phyloP scores from a whole-genome alignment of 1,140 invertebrate species.

The Medauroidea extradentata region DNA sequence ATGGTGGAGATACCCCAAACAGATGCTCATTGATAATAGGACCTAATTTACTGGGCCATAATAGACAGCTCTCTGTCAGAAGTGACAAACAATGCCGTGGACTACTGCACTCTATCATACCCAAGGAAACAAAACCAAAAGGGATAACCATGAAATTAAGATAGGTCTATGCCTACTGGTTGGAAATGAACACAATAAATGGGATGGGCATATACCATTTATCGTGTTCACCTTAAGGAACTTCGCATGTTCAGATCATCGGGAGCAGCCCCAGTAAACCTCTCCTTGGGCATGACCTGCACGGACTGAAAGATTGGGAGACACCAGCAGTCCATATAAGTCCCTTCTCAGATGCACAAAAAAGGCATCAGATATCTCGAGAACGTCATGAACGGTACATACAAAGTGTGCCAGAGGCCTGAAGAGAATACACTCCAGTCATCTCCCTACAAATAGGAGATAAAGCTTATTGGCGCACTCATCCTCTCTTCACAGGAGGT shows the following conservation, averaged over 20 bases:
- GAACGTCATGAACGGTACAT: too few species aligned
- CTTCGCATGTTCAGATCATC: constrained; percentile 17
- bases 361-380: too few species aligned
- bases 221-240: constrained; percentile 17
- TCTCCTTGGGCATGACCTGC: constrained; percentile 7
- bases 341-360: too few species aligned
- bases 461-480: too few species aligned
- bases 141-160: constrained; percentile 28
- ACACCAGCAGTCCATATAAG: neutral
- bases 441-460: too few species aligned
- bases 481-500: too few species aligned
- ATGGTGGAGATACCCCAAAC: constrained; percentile 24
- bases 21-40: constrained; percentile 29
- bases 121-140: constrained; percentile 27
- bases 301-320: neutral
- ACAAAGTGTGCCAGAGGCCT: too few species aligned
- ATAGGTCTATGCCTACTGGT: constrained; percentile 20
- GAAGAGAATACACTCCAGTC: too few species aligned
- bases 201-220: constrained; percentile 14
- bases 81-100: constrained; percentile 16
- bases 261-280: constrained; percentile 17
- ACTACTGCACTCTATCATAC: constrained; percentile 34
- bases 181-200: neutral
- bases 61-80: constrained; percentile 5
- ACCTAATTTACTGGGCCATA: constrained; percentile 20